phyloP scores from a whole-genome alignment of 2,797 vertebrate species.

The Onychomys leucogaster region DNA sequence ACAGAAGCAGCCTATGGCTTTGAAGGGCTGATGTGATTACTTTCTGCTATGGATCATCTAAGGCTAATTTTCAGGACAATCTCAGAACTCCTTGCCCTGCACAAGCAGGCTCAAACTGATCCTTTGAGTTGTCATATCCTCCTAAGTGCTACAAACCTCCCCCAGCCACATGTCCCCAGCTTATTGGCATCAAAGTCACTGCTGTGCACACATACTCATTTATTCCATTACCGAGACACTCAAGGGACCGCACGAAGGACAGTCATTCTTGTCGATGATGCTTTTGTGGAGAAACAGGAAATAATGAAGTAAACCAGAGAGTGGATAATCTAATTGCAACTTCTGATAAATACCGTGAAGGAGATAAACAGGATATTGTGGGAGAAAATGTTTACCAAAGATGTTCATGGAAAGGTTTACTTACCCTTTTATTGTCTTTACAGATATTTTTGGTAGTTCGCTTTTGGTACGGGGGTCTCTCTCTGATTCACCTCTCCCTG shows the following conservation, averaged over 20 bases:
- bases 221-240: background rate
- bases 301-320: slow-evolving; percentile 51
- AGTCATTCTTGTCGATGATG: background rate
- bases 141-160: background rate
- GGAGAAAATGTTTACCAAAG: slow-evolving; percentile 45
- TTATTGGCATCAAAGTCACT: background rate
- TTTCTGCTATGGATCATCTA: background rate
- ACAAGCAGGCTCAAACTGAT: background rate
- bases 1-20: background rate
- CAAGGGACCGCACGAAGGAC: background rate
- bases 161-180: background rate
- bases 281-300: slow-evolving; percentile 25
- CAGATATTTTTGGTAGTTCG: background rate
- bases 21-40: background rate
- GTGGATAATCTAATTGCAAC: slow-evolving; percentile 44
- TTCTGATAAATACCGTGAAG: background rate
- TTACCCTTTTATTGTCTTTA: background rate
- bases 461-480: background rate
- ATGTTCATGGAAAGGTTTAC: background rate
- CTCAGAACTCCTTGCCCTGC: background rate
- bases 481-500: background rate
- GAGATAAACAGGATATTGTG: slow-evolving; percentile 41
- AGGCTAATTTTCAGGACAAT: background rate
- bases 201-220: background rate
- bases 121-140: background rate